Percentiles rank a stretch among this genome's conserved stretches.
phyloP scores from a whole-genome alignment of 2,888 invertebrate species.

The Melieria omissa region DNA sequence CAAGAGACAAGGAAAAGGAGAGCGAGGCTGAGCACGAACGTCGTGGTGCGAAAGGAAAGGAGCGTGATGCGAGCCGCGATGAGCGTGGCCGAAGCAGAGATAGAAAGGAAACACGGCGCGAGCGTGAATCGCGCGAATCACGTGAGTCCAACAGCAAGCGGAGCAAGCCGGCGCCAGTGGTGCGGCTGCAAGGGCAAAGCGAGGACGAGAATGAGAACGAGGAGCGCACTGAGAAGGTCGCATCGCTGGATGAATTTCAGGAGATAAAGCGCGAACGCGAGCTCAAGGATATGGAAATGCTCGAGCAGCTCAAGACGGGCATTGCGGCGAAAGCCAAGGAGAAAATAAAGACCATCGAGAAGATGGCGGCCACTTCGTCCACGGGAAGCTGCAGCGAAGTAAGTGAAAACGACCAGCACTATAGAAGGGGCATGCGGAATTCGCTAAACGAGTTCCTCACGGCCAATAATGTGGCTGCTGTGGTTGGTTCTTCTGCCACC shows the following conservation, averaged over 20 bases:
- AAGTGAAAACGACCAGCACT: conserved; percentile 52
- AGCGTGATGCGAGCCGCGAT: conserved; percentile 21
- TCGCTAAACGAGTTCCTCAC: conserved; percentile 67
- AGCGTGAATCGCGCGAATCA: conserved; percentile 35
- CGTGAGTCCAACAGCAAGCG: conserved; percentile 31
- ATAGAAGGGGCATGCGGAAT: conserved; percentile 61
- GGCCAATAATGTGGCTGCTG: conserved; percentile 60
- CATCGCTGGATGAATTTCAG: conserved; percentile 64
- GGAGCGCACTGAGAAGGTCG: conserved; percentile 63
- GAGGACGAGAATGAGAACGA: conserved; percentile 73
- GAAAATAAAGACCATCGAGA: conserved; percentile 69
- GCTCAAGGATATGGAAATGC: conserved; percentile 75
- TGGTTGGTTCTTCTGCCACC: conserved; percentile 54
- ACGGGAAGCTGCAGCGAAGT: conserved; percentile 50
- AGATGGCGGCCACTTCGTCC: conserved; percentile 58
- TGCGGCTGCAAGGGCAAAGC: conserved; percentile 72
- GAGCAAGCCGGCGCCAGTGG: conserved; percentile 66
- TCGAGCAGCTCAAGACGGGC: conserved; percentile 75
- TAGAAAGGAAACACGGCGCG: conserved; percentile 38
- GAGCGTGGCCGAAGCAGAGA: conserved; percentile 19
- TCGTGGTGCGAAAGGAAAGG: conserved; percentile 20
- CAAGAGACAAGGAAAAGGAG: conserved; percentile 32
- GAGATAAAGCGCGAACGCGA: conserved; percentile 73
- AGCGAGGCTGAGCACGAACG: conserved; percentile 26
- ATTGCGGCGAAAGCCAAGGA: conserved; percentile 80